Evolutionary conservation across 2,113 vertebrate species (phyloP).

Genomic region (Proteles cristata): DNA sequence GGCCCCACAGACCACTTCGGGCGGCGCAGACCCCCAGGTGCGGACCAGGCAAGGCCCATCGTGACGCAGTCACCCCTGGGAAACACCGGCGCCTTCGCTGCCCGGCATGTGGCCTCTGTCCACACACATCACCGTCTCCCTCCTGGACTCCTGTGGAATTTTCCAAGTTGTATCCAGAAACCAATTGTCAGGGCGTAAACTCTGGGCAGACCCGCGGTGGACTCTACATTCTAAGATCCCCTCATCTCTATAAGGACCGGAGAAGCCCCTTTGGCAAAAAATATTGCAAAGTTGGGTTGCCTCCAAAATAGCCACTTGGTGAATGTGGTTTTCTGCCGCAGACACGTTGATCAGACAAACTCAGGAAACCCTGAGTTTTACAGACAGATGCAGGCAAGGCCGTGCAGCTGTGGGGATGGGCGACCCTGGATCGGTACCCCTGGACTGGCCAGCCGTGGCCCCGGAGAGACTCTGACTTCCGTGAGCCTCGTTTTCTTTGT

Average conservation of each 20-base stretch:
- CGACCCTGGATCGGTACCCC: accelerated
- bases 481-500: accelerated
- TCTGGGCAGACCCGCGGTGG: not conserved
- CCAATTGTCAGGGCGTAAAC: accelerated
- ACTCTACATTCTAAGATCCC: not conserved
- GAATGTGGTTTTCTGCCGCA: not conserved
- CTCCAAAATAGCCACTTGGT: not conserved
- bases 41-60: not conserved
- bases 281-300: not conserved
- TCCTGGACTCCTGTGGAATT: not conserved
- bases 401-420: accelerated
- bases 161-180: not conserved
- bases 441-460: accelerated
- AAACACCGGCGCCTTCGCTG: accelerated
- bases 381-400: not conserved
- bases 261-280: not conserved
- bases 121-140: not conserved
- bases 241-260: not conserved
- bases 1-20: not conserved
- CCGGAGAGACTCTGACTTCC: not conserved
- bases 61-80: too few species aligned
- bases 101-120: not conserved
- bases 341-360: not conserved
- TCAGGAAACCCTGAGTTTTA: not conserved
- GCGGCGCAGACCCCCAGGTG: accelerated